Conservation (phyloP, 2,113 vertebrate species). For the Aramus guarauna region DNA sequence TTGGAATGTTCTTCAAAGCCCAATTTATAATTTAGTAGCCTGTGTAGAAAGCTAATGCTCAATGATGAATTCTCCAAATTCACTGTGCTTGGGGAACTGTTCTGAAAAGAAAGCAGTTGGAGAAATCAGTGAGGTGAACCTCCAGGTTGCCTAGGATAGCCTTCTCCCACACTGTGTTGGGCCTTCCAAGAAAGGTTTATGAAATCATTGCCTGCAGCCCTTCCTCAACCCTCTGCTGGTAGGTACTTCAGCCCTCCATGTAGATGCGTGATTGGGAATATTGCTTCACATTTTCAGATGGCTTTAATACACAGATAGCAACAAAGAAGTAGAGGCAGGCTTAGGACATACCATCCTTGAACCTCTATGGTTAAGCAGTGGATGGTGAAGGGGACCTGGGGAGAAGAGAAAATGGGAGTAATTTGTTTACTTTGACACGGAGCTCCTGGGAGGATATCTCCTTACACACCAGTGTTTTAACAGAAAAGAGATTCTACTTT, state of each 20-base stretch:
- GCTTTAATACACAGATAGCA: neutral
- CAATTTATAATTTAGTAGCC: neutral
- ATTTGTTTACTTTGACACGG: neutral
- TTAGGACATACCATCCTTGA: neutral
- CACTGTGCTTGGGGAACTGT: neutral
- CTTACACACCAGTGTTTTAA: neutral
- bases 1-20: neutral
- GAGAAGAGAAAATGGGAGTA: neutral
- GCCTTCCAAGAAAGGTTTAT: neutral
- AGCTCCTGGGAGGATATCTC: neutral
- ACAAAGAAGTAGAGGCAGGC: neutral
- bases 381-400: neutral
- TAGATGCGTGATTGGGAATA: neutral
- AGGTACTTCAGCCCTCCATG: neutral
- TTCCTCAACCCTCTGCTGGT: neutral
- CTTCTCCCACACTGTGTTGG: neutral
- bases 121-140: neutral
- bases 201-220: neutral
- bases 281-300: neutral
- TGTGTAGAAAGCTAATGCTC: neutral
- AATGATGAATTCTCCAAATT: neutral
- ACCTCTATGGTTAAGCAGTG: neutral
- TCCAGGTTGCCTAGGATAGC: neutral
- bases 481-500: neutral
- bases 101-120: neutral